A percentile compares a stretch with the other conserved stretches of the same genome.
These are phyloP conservation scores for Cephus spinipes DNA, from an alignment of 2,888 invertebrate species.

Conservation along the genomic window DNA sequence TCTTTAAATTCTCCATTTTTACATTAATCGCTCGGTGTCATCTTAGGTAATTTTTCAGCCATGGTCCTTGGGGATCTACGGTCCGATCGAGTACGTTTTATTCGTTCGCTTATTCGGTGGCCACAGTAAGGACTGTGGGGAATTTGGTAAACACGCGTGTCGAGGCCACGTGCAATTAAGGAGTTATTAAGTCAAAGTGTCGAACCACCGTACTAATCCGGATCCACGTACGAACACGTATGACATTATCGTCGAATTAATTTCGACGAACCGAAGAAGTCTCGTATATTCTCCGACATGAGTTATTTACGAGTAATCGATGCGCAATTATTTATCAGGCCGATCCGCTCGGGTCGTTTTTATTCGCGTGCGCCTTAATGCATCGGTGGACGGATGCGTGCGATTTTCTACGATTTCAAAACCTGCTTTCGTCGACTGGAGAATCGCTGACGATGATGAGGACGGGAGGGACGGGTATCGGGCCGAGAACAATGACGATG, in stretches of 20 bases:
- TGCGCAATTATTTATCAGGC: background rate
- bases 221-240: background rate
- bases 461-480: background rate
- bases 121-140: background rate
- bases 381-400: background rate
- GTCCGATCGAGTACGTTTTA: background rate
- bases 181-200: background rate
- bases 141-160: background rate
- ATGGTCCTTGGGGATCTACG: background rate
- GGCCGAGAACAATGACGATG: background rate
- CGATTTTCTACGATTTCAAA: background rate
- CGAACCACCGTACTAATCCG: background rate
- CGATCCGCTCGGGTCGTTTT: background rate
- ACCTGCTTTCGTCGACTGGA: background rate
- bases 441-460: background rate
- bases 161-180: background rate
- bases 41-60: background rate
- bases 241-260: background rate
- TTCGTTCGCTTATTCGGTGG: background rate
- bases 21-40: background rate
- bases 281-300: background rate
- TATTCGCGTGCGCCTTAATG: background rate
- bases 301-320: slow-evolving; percentile 39
- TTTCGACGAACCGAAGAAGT: background rate
- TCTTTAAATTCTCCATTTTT: background rate